These are phyloP conservation scores for Enteromius paludinosus DNA, from an alignment of 2,797 vertebrate genomes.

Conservation along the genomic window DNA sequence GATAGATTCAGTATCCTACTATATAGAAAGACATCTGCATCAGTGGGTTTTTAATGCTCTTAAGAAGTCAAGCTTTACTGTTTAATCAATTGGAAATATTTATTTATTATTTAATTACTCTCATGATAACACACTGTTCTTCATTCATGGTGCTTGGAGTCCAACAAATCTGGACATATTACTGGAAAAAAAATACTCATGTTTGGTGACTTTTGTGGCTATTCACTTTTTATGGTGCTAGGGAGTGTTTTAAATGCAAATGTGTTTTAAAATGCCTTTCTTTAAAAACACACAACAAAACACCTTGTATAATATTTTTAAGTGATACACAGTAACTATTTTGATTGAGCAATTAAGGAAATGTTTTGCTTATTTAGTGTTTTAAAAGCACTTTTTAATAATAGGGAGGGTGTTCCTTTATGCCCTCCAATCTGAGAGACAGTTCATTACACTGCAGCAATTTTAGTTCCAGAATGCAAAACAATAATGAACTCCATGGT, in stretches of 20 bases:
- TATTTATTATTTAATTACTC: constrained; percentile 76
- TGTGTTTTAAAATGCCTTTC: constrained; percentile 82
- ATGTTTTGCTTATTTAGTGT: constrained; percentile 60
- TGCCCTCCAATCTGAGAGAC: constrained; percentile 3
- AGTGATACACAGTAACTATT: constrained; percentile 62
- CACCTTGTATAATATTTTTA: constrained; percentile 58
- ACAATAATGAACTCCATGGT: constrained; percentile 48
- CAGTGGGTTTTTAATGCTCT: constrained; percentile 65
- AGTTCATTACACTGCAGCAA: constrained; percentile 58
- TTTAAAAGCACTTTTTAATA: constrained; percentile 40
- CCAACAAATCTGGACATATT: constrained; percentile 75
- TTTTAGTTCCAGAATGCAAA: constrained; percentile 65
- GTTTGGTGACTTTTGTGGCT: constrained; percentile 79
- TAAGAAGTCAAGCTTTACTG: constrained; percentile 75
- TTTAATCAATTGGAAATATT: constrained; percentile 81
- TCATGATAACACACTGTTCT: constrained; percentile 74
- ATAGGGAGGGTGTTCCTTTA: background rate
- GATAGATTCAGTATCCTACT: constrained; percentile 58
- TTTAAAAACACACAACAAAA: constrained; percentile 33
- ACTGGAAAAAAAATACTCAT: constrained; percentile 84
- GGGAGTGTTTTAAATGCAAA: constrained; percentile 81
- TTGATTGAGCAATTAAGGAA: constrained; percentile 74
- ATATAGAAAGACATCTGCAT: constrained; percentile 74
- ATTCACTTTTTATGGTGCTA: constrained; percentile 90
- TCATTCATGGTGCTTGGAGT: constrained; percentile 91